Evolutionary conservation across 2,888 invertebrate species (phyloP).

Genomic region (Proisotoma minuta): DNA sequence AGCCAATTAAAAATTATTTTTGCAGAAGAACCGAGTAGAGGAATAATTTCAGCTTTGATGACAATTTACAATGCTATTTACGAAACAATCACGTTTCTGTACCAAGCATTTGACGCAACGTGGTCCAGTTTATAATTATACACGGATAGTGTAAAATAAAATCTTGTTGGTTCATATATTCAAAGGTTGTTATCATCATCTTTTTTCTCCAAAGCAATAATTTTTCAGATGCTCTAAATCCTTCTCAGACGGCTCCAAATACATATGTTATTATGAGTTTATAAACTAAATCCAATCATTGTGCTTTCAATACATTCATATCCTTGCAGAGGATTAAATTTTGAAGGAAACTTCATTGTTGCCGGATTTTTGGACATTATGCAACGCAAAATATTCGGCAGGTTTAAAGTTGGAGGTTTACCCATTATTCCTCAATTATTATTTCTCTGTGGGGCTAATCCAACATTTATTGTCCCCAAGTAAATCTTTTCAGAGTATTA

Average conservation of each 20-base stretch:
- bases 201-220: too few species aligned
- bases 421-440: constrained; percentile 11
- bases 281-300: neutral
- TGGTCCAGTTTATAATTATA: neutral
- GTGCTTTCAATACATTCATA: neutral
- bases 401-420: neutral
- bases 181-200: too few species aligned
- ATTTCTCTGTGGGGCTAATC: constrained; percentile 8
- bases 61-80: neutral
- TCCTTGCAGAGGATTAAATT: neutral
- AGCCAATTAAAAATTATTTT: too few species aligned
- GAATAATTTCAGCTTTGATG: neutral
- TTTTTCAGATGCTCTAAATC: too few species aligned
- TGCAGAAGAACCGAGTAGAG: too few species aligned
- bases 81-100: constrained; percentile 3
- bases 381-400: neutral
- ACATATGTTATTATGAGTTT: too few species aligned
- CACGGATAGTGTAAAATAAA: too few species aligned
- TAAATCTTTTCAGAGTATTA: constrained; percentile 12
- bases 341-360: neutral
- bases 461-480: constrained; percentile 1
- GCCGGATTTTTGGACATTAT: neutral
- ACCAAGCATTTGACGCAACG: constrained; percentile 7
- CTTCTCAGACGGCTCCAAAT: too few species aligned
- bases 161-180: too few species aligned